Conservation (phyloP, 37 sponge, comb jelly and placozoan genomes). For the Geodia barretti region DNA sequence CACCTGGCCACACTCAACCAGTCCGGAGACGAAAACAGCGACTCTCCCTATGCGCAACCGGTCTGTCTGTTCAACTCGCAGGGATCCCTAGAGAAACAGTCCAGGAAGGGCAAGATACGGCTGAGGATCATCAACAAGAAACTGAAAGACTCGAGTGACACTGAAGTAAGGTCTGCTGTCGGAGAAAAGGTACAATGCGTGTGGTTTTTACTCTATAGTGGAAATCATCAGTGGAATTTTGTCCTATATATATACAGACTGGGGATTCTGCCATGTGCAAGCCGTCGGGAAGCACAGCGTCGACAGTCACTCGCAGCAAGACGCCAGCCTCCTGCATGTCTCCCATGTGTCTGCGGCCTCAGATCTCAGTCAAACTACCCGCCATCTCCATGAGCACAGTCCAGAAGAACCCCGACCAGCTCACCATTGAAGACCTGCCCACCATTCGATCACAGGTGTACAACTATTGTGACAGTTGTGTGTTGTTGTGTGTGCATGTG, state of each 20-base stretch:
- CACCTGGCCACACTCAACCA: constrained; percentile 55
- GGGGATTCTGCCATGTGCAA: background rate
- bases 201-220: too few relatives aligned
- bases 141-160: background rate
- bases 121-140: constrained; percentile 27
- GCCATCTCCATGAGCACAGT: constrained; percentile 1
- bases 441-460: constrained; percentile 43
- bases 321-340: background rate
- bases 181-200: too few relatives aligned
- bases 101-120: constrained; percentile 48
- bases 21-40: constrained; percentile 36
- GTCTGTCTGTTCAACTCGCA: constrained; percentile 19
- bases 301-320: background rate
- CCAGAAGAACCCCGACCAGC: constrained; percentile 20
- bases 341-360: background rate
- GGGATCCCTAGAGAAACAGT: background rate
- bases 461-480: background rate
- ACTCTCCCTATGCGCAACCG: constrained; percentile 85
- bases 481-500: background rate
- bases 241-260: background rate
- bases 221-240: background rate
- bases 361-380: constrained; percentile 20
- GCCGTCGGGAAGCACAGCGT: background rate
- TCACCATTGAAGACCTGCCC: constrained; percentile 66
- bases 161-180: too few relatives aligned